A percentile compares a stretch with the other conserved stretches of the same genome.
Evolutionary conservation across 2,888 invertebrate species (phyloP).

Genomic region (Synergus umbraculus): DNA sequence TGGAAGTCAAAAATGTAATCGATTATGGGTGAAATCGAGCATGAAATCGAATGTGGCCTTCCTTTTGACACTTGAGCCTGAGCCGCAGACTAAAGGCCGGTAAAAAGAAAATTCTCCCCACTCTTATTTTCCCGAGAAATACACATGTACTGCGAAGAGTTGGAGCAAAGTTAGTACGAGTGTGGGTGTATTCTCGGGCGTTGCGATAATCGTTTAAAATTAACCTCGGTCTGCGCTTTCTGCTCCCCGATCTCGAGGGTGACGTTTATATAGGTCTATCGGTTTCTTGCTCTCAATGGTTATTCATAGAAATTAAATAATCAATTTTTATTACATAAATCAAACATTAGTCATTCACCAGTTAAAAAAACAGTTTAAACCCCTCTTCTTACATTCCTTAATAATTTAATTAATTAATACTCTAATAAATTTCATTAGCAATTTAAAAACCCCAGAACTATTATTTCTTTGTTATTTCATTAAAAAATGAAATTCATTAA

Average conservation of each 20-base stretch:
- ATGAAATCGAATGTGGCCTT: slow-evolving; percentile 6
- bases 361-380: neutral
- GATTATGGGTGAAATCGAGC: slow-evolving; percentile 31
- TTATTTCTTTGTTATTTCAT: too few species aligned
- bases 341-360: neutral
- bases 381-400: too few species aligned
- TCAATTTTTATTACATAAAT: neutral
- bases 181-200: slow-evolving; percentile 34
- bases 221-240: slow-evolving; percentile 36
- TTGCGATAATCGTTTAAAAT: slow-evolving; percentile 40
- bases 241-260: slow-evolving; percentile 22
- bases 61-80: neutral
- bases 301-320: slow-evolving; percentile 4
- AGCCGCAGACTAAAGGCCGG: neutral
- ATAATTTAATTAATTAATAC: too few species aligned
- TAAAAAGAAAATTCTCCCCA: slow-evolving; percentile 27
- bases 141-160: slow-evolving; percentile 9
- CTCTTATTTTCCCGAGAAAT: slow-evolving; percentile 23
- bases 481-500: too few species aligned
- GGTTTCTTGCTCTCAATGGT: neutral
- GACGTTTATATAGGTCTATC: slow-evolving; percentile 20
- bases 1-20: slow-evolving; percentile 7
- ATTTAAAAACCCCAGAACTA: too few species aligned
- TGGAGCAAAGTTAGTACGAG: neutral
- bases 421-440: too few species aligned